Conservation (phyloP, 2,888 invertebrate species). For the Steromphala cineraria region DNA sequence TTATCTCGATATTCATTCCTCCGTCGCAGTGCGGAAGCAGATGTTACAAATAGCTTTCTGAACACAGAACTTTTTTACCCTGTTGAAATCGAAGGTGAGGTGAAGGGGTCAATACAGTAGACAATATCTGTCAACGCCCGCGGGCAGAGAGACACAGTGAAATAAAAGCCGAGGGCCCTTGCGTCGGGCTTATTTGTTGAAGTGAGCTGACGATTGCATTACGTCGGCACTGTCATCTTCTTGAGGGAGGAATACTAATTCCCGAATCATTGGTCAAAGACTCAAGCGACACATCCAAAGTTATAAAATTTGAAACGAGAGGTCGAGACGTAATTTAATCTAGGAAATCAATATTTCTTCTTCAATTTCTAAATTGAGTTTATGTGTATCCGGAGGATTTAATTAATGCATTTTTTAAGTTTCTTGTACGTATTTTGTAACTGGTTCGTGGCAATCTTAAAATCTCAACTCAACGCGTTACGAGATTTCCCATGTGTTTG, state of each 20-base stretch:
- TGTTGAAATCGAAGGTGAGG: conserved; percentile 3
- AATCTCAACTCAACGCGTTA: too few species aligned
- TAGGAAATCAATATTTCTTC: neutral
- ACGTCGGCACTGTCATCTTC: neutral
- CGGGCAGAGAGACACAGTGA: neutral
- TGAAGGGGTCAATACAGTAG: conserved; percentile 1
- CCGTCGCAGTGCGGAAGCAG: neutral
- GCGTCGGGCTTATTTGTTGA: conserved; percentile 3
- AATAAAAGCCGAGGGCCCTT: neutral
- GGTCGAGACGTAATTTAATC: neutral
- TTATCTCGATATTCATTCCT: neutral
- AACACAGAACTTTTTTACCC: neutral
- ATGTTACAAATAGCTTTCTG: conserved; percentile 5
- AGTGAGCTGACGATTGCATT: neutral
- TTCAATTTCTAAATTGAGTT: neutral
- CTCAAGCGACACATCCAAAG: neutral
- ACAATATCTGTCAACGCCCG: conserved; percentile 14
- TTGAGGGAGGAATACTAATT: neutral
- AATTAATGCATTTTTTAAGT: neutral
- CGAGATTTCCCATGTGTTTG: too few species aligned
- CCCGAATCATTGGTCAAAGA: conserved; percentile 2
- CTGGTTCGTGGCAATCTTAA: too few species aligned
- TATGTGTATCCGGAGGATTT: conserved; percentile 6
- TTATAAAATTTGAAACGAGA: neutral
- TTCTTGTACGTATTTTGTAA: too few species aligned